Conservation (phyloP, 1,140 invertebrate species). For the Macrostomum lignano region DNA sequence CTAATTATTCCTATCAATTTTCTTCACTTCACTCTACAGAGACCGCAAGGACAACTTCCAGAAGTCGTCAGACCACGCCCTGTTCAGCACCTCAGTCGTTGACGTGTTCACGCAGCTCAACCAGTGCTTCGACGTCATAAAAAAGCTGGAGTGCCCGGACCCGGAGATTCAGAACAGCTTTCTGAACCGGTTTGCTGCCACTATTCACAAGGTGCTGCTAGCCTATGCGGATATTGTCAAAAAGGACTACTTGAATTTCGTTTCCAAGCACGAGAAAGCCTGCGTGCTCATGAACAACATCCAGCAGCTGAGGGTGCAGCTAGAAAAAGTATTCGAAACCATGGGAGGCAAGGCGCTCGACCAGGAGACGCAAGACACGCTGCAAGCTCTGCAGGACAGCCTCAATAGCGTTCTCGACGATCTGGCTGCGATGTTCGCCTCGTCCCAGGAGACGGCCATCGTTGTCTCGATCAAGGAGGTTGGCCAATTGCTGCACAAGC, state of each 20-base stretch:
- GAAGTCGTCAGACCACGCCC: constrained; percentile 82
- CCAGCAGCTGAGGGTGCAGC: constrained; percentile 79
- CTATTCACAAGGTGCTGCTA: constrained; percentile 85
- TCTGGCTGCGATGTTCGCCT: constrained; percentile 74
- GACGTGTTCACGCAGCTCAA: constrained; percentile 98
- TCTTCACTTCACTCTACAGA: no score
- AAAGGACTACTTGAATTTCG: constrained; percentile 72
- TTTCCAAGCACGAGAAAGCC: constrained; percentile 35
- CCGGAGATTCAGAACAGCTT: constrained; percentile 63
- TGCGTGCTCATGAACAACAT: constrained; percentile 99
- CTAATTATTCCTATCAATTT: no score
- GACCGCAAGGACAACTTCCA: constrained; percentile 45
- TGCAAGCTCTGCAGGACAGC: constrained; percentile 79
- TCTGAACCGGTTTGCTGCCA: constrained; percentile 24
- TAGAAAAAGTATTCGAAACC: constrained; percentile 96
- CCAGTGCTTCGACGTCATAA: constrained; percentile 95
- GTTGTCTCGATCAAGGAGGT: constrained; percentile 71
- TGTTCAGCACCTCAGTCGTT: constrained; percentile 95
- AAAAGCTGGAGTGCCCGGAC: constrained; percentile 74
- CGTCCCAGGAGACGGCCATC: constrained; percentile 60
- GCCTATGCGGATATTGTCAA: constrained; percentile 93
- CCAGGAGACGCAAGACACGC: constrained; percentile 51
- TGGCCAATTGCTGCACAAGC: constrained; percentile 53
- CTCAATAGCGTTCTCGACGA: constrained; percentile 75
- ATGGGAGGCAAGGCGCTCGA: constrained; percentile 71